A percentile compares a stretch with the other conserved stretches of the same genome.
Conservation (phyloP, 2,113 vertebrate genomes). For the Pantherophis guttatus region DNA sequence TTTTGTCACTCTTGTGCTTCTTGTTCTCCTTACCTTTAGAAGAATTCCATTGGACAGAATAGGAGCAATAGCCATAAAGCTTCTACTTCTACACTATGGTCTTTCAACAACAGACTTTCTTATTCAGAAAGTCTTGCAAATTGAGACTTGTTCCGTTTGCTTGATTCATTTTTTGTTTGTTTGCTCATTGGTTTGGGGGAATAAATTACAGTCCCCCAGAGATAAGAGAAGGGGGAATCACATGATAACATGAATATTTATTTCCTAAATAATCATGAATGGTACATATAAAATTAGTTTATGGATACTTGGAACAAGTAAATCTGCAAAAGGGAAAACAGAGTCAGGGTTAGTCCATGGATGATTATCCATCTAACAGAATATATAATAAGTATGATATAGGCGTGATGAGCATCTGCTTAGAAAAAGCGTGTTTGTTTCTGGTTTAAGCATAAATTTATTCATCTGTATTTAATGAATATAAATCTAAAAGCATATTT, state of each 20-base stretch:
- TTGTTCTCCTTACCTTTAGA: not conserved
- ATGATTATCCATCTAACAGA: not conserved
- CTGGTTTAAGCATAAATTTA: not conserved
- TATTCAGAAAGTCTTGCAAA: not conserved
- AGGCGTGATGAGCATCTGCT: not conserved
- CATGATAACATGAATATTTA: not conserved
- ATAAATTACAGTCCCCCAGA: not conserved
- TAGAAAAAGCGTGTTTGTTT: not conserved
- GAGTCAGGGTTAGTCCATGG: not conserved
- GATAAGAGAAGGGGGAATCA: not conserved
- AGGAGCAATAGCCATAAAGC: not conserved
- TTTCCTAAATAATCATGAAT: conserved; percentile 18
- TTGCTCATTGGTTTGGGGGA: not conserved
- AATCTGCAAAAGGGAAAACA: not conserved
- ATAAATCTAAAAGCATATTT: not conserved
- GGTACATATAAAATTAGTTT: not conserved
- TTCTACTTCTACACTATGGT: not conserved
- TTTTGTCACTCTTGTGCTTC: not conserved
- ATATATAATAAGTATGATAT: not conserved
- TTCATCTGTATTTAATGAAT: not conserved
- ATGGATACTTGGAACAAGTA: conserved; percentile 15
- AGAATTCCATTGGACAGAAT: not conserved
- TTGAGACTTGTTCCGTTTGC: not conserved
- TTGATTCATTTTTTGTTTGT: not conserved
- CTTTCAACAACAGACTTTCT: not conserved